Percentiles rank a stretch among this genome's conserved stretches.
These are phyloP conservation scores for Ctenochaetus hawaiiensis DNA, from an alignment of 2,797 vertebrate genomes.

Conservation along the genomic window DNA sequence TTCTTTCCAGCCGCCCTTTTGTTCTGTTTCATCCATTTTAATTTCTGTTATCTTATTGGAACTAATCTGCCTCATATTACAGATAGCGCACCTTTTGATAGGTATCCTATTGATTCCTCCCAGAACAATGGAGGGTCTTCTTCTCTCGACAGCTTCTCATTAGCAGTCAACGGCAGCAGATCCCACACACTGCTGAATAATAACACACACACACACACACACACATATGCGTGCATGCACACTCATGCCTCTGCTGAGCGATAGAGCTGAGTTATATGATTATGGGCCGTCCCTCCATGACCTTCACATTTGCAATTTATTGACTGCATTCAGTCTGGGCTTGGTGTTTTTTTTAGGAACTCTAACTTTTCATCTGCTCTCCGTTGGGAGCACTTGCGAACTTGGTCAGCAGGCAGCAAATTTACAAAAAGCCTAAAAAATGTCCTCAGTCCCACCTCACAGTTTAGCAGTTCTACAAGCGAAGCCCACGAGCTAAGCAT, in stretches of 20 bases:
- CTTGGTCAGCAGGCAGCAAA: conserved; percentile 51
- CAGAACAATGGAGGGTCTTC: conserved; percentile 61
- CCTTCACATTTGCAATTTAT: conserved; percentile 59
- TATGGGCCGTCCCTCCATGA: conserved; percentile 43
- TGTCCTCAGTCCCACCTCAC: conserved; percentile 15
- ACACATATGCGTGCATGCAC: conserved; percentile 8
- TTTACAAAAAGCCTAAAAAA: conserved; percentile 39
- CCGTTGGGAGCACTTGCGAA: conserved; percentile 43
- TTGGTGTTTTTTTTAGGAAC: conserved; percentile 14
- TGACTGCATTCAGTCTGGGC: conserved; percentile 51
- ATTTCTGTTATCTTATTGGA: conserved; percentile 67
- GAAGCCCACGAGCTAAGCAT: conserved; percentile 39
- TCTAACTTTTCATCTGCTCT: conserved; percentile 34
- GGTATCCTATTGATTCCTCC: conserved; percentile 60
- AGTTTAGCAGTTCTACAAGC: conserved; percentile 16
- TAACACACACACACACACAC: conserved; percentile 3
- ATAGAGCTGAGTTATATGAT: conserved; percentile 56
- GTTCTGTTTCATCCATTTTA: conserved; percentile 64
- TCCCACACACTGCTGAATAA: conserved; percentile 31
- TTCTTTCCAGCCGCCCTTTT: conserved; percentile 34
- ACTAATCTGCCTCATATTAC: conserved; percentile 69
- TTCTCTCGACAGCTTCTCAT: conserved; percentile 57
- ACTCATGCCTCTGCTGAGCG: conserved; percentile 33
- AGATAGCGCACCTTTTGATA: conserved; percentile 68
- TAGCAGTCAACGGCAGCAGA: conserved; percentile 41